Base-by-base conservation (phyloP, 2,113 vertebrate species). In the Romanogobio albipinnatus region DNA sequence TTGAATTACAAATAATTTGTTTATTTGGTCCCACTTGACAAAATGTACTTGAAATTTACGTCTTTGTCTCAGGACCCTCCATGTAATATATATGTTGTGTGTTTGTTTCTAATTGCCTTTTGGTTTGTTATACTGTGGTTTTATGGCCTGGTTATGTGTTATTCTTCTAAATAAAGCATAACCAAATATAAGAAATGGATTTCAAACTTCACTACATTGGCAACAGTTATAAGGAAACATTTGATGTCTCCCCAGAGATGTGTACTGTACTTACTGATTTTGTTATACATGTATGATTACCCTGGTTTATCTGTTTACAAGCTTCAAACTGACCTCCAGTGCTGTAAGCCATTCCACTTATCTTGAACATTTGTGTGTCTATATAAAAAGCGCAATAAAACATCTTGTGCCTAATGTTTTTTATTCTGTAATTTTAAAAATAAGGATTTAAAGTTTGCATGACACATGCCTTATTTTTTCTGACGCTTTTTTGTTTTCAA, bases 311-410 rank as follows among this genome's bases (percentile, higher is more conserved):
- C 61, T 36, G 79, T 81, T 81, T 53, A 81, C 15, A 9, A 53
- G 61, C 9, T 85, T 71, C 36, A 85, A 39, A 70, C 24, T 85
- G 76, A 49, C n/a, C 45, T 56, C 47, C 19, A 84, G n/a, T 29
- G n/a, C 39, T 64, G 76, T 10, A 66, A 84, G 19, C 59, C 45
- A 84, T 84, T 84, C 26, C 59, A 66, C 43, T 70, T 29, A 58
- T 45, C 4, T 62, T 24, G 14, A 78, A 13, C 22, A 58, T 33
- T 61, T 61, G 24, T 51, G 45, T 68, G 64, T 29, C 3, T 47
- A 17, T 78, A 61, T 47, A 33, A 81, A 81, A 79, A 71, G n/a
- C 62, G 4, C 33, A 49, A 85, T 47, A 85, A 85, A 85, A 70
- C 9, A 61, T 79, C 2, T 47, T 85, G 83, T 59, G 83, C 61